Percentiles rank a stretch among this genome's conserved stretches.
phyloP scores from a whole-genome alignment of 2,888 invertebrate genomes.

The Eumacrocentrus americanus region DNA sequence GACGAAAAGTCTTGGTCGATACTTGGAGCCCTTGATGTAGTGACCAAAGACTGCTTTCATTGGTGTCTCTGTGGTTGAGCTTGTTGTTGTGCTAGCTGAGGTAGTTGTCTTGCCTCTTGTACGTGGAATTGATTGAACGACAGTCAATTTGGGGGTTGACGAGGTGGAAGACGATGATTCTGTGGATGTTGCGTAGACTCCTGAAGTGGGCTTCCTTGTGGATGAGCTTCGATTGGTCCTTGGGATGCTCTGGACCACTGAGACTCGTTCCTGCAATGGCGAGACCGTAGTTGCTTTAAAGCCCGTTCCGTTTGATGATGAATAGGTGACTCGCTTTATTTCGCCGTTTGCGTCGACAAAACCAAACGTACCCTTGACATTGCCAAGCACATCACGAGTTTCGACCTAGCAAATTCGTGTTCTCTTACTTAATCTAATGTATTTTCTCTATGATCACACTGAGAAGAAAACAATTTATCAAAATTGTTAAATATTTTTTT shows the following conservation, averaged over 20 bases:
- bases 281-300: conserved; percentile 62
- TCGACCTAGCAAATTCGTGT: conserved; percentile 65
- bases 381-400: conserved; percentile 78
- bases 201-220: conserved; percentile 51
- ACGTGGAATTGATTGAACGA: conserved; percentile 71
- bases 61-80: conserved; percentile 53
- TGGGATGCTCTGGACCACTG: conserved; percentile 58
- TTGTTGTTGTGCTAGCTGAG: conserved; percentile 54
- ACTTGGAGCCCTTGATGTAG: conserved; percentile 48
- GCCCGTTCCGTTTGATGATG: conserved; percentile 65
- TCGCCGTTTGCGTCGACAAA: conserved; percentile 79
- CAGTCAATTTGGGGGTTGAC: conserved; percentile 40
- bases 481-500: too few relatives aligned
- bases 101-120: conserved; percentile 59
- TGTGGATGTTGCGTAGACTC: conserved; percentile 61
- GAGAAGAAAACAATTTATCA: too few relatives aligned
- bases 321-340: conserved; percentile 80
- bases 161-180: conserved; percentile 64
- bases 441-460: too few relatives aligned
- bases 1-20: conserved; percentile 50
- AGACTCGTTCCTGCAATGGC: conserved; percentile 61
- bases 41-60: conserved; percentile 50
- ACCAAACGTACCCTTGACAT: conserved; percentile 84
- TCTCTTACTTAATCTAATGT: conserved; percentile 22
- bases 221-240: conserved; percentile 63